Percentiles rank a stretch among this genome's conserved stretches.
Conservation (phyloP, 2,888 invertebrate species). For the Ochropleura leucogaster region DNA sequence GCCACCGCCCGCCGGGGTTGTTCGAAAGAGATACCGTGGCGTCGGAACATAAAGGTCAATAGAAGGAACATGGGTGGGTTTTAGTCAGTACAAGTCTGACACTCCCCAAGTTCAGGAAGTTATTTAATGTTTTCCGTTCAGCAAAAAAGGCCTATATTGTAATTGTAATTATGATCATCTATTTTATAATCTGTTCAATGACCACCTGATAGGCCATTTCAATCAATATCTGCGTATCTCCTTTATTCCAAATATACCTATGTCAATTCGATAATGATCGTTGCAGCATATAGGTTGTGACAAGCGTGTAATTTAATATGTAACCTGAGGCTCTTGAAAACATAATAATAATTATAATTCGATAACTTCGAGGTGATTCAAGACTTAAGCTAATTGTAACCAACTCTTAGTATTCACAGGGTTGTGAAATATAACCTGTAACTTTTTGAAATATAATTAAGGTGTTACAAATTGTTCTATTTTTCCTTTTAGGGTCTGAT, state of each 20-base stretch:
- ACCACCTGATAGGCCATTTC: not conserved
- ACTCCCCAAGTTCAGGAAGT: too few species aligned
- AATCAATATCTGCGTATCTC: not conserved
- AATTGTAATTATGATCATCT: not conserved
- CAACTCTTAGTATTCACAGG: conserved; percentile 2
- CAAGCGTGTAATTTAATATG: conserved; percentile 32
- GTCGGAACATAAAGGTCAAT: too few species aligned
- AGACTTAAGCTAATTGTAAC: conserved; percentile 25
- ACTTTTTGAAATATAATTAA: not conserved
- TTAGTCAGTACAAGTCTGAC: too few species aligned
- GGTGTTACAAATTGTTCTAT: not conserved
- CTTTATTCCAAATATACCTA: not conserved
- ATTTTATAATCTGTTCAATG: not conserved
- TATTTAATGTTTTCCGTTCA: too few species aligned
- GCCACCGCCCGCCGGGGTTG: too few species aligned
- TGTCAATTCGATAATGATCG: conserved; percentile 23
- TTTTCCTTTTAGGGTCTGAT: not conserved
- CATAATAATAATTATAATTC: conserved; percentile 17
- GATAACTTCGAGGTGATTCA: conserved; percentile 16
- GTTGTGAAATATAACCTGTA: not conserved
- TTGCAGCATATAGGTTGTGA: not conserved
- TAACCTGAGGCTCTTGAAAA: conserved; percentile 23
- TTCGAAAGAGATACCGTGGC: too few species aligned
- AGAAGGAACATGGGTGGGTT: too few species aligned
- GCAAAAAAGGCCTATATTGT: too few species aligned